Evolutionary conservation across 1,140 invertebrate genomes (phyloP).

Genomic region (Helicoverpa zea): DNA sequence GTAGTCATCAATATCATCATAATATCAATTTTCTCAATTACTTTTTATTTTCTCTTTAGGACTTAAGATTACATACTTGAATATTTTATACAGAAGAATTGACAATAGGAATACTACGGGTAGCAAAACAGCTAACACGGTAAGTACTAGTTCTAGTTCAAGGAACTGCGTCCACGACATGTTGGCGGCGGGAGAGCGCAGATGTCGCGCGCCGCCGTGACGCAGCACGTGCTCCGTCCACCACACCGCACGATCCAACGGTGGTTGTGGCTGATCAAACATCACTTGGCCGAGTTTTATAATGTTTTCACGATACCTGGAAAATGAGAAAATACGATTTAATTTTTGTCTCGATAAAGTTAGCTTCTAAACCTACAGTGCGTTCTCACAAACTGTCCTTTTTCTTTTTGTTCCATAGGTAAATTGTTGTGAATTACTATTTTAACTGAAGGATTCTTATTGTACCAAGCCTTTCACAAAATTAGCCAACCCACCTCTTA

Average conservation of each 20-base stretch:
- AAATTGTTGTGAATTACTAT: too few species aligned
- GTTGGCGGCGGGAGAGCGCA: slow-evolving; percentile 67
- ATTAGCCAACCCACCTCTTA: slow-evolving; percentile 49
- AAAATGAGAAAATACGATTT: neutral
- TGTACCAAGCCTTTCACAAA: too few species aligned
- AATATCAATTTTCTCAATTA: too few species aligned
- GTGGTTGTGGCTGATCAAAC: neutral
- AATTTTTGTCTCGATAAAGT: neutral
- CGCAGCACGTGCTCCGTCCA: neutral
- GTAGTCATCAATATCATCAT: too few species aligned
- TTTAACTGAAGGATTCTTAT: too few species aligned
- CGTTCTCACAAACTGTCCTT: too few species aligned
- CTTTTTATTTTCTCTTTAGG: too few species aligned
- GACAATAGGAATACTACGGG: too few species aligned
- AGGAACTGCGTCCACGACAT: slow-evolving; percentile 47
- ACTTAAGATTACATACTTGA: too few species aligned
- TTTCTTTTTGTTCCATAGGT: too few species aligned
- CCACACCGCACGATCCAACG: neutral
- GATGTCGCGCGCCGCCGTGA: slow-evolving; percentile 83
- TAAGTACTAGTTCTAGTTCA: slow-evolving; percentile 63
- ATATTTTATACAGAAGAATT: too few species aligned
- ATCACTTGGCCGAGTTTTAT: neutral
- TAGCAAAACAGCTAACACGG: neutral
- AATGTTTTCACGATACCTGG: neutral
- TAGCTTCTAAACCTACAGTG: too few species aligned